Conservation (phyloP, 2,113 vertebrate species). For the Tragelaphus strepsiceros region DNA sequence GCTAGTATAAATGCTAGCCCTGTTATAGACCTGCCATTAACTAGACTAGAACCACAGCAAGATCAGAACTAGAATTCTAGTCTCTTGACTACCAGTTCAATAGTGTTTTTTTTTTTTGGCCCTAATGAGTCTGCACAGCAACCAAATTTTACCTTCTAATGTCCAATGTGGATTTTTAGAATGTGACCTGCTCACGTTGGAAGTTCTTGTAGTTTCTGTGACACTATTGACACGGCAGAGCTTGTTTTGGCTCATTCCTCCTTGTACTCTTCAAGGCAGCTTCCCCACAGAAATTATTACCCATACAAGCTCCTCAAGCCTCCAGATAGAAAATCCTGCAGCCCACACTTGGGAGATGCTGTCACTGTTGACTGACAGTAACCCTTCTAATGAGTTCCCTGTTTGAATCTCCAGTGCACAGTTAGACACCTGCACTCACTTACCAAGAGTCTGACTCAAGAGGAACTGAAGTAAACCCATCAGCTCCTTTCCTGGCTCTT, state of each 20-base stretch:
- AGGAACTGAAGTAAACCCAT: background rate
- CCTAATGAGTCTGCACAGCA: background rate
- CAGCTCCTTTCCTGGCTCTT: background rate
- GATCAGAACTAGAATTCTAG: constrained; percentile 8
- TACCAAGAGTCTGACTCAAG: background rate
- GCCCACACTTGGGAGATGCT: background rate
- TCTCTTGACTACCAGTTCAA: background rate
- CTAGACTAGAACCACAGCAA: background rate
- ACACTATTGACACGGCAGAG: background rate
- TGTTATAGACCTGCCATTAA: background rate
- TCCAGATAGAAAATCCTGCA: background rate
- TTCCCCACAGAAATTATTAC: background rate
- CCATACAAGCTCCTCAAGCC: background rate
- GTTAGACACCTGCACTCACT: background rate
- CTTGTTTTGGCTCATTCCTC: background rate
- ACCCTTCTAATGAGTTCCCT: background rate
- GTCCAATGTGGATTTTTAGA: background rate
- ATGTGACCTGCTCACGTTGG: background rate
- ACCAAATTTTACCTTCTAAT: background rate
- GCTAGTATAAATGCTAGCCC: background rate
- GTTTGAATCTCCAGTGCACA: background rate
- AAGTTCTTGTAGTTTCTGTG: background rate
- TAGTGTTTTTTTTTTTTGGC: background rate
- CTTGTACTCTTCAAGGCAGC: background rate
- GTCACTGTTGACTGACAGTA: background rate